phyloP scores from a whole-genome alignment of 2,113 vertebrate species.

The Clarias macrocephalus region DNA sequence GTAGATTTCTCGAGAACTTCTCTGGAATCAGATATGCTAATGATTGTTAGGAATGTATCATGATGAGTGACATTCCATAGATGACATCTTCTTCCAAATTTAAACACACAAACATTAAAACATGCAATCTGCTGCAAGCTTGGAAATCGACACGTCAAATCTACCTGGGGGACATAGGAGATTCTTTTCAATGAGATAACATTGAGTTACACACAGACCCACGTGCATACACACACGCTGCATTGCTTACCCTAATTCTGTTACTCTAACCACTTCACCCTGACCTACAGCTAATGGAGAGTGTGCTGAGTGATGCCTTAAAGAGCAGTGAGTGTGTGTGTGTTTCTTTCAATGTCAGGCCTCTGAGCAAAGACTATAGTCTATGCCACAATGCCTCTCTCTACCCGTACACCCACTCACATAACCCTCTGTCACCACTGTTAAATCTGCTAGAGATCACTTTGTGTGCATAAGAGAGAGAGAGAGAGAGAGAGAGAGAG shows the following conservation, averaged over 20 bases:
- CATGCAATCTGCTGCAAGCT: background rate
- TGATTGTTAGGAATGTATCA: constrained; percentile 15
- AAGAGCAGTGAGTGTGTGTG: constrained; percentile 30
- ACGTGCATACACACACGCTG: constrained; percentile 4
- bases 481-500: background rate
- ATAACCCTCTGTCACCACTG: constrained; percentile 53
- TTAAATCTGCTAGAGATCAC: constrained; percentile 46
- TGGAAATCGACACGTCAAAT: background rate
- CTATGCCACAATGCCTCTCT: constrained; percentile 32
- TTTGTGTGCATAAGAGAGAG: background rate
- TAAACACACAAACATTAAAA: background rate
- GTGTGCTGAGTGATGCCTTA: constrained; percentile 48
- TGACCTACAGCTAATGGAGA: constrained; percentile 40
- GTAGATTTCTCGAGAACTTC: background rate
- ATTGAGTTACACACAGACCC: constrained; percentile 9
- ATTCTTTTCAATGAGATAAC: background rate
- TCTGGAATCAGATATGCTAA: background rate
- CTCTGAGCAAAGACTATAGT: constrained; percentile 15
- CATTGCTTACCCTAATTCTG: constrained; percentile 21
- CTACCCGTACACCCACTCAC: constrained; percentile 40
- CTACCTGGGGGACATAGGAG: background rate
- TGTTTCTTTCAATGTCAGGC: constrained; percentile 23
- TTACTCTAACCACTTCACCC: constrained; percentile 37
- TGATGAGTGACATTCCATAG: constrained; percentile 43
- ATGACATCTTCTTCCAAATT: background rate